Evolutionary conservation across 2,797 vertebrate species (phyloP), one percentile per base, ranked within the genome.

Genomic region (Dendrocincla tyrannina): DNA sequence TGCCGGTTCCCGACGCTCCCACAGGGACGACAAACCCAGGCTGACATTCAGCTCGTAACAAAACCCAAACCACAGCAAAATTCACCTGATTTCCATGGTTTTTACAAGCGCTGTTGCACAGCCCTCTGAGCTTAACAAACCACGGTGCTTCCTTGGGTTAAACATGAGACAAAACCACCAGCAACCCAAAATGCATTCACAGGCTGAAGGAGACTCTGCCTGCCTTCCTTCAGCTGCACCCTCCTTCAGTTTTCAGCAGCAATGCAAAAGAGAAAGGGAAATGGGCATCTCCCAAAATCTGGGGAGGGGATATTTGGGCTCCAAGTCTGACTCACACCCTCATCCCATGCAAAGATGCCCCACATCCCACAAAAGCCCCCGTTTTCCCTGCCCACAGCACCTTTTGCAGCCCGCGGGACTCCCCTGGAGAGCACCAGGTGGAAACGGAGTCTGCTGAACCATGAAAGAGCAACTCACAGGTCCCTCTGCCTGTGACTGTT

Each of bases 401-500:
- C 42, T 58, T 44, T 4, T 8, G 64, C 52, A 59, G 30, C 82
- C 56, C 70, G 1, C 7, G 0, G 50, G 28, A 9, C 39, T 69
- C 50, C 50, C 58, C 60, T 0, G 1, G 93, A 47, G 89, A 94
- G 84, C 82, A 52, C 64, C 78, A 64, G 69, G 82, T 93, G 39
- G 91, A 76, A 88, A 59, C 5, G 1, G 85, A 91, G 74, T 75
- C 77, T 35, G 63, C 90, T 93, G 96, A 95, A 91, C 74, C 81
- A 39, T 53, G 89, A 92, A 93, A 85, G 58, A 17, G 70, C 81
- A 68, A 73, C 94, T 95, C 96, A 91, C 79, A 86, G 92, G 84
- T 76, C 64, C 64, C 52, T 87, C 94, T 85, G 93, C 89, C 89
- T 74, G 11, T 69, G 74, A 44, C 91, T 94, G 84, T 25, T 95